A percentile compares a stretch with the other conserved stretches of the same genome.
Conservation (phyloP, 1,140 invertebrate genomes). For the Thaumatotibia leucotreta region DNA sequence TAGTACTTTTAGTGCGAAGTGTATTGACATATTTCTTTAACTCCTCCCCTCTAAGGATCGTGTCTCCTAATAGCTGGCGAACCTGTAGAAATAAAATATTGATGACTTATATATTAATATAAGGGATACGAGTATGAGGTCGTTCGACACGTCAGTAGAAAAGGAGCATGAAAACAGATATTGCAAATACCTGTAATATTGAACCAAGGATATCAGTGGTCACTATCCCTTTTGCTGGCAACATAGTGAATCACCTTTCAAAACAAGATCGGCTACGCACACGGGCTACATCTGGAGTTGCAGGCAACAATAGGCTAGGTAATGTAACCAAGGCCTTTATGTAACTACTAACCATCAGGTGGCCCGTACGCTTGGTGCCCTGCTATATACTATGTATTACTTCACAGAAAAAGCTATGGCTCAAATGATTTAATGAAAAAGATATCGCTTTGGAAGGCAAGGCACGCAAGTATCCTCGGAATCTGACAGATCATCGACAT, state of each 20-base stretch:
- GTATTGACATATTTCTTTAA: conserved; percentile 90
- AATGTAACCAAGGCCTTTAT: too few relatives aligned
- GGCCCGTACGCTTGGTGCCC: not conserved
- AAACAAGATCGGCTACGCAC: too few relatives aligned
- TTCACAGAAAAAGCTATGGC: not conserved
- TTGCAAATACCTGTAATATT: too few relatives aligned
- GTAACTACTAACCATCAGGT: not conserved
- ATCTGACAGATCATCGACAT: conserved; percentile 34
- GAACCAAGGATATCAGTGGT: conserved; percentile 6
- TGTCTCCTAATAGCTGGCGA: conserved; percentile 67
- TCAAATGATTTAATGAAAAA: conserved; percentile 23
- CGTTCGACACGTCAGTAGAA: too few relatives aligned
- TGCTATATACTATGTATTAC: not conserved
- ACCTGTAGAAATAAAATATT: conserved; percentile 37
- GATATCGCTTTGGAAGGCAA: conserved; percentile 33
- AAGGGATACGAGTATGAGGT: too few relatives aligned
- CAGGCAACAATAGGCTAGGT: too few relatives aligned
- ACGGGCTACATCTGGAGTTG: too few relatives aligned
- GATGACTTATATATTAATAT: too few relatives aligned
- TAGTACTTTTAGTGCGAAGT: conserved; percentile 85
- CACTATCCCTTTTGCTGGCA: too few relatives aligned
- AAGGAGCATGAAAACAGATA: too few relatives aligned
- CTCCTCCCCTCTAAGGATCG: conserved; percentile 87
- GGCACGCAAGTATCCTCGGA: conserved; percentile 38
- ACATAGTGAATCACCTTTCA: too few relatives aligned